Evolutionary conservation across 1,140 invertebrate species (phyloP), one percentile per base, ranked within the genome.

Genomic region (Batillaria attramentaria): DNA sequence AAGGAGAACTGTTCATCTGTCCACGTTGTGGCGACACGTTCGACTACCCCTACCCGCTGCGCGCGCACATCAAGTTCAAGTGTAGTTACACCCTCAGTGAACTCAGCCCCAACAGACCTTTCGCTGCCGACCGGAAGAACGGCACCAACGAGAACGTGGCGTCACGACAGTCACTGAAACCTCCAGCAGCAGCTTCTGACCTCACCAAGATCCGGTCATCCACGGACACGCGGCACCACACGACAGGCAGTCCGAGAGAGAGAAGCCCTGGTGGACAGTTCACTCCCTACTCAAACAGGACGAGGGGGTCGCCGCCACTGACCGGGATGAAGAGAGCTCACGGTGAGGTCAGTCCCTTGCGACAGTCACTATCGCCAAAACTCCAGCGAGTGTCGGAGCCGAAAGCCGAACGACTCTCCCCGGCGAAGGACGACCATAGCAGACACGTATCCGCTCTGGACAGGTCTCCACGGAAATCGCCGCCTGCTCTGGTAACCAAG

Each of bases 31-130:
- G 85, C 41, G 86, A 89, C 75, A 83, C 79, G n/a, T 90, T 89
- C 74, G 83, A 86, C 20, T 87, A 86, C 50, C 83, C 85, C 2
- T 88, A 84, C 81, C 81, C 86, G 28, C 72, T 90, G n/a, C 84
- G 87, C 62, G 89, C 89, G 13, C 89, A 90, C 79, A 78, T 87
- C 57, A 83, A 87, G 54, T 90, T 90, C 78, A 86, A 86, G 75
- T 90, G 89, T 77, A 78, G 78, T 57, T 75, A 75, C 57, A 65
- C 73, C 20, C 57, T 75, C 18, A 42, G n/a, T 18, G 54, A 75
- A 37, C 33, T 75, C 37, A 75, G 73, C 31, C n/a, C 73, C n/a
- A 75, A 4, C 73, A 75, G 31, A 42, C 4, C 39, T 37, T 20
- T 2, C 28, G 28, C 41, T 6, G 33, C 24, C 54, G 28, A 18